Evolutionary conservation across 2,113 vertebrate species (phyloP).

Genomic region (Polypterus senegalus): DNA sequence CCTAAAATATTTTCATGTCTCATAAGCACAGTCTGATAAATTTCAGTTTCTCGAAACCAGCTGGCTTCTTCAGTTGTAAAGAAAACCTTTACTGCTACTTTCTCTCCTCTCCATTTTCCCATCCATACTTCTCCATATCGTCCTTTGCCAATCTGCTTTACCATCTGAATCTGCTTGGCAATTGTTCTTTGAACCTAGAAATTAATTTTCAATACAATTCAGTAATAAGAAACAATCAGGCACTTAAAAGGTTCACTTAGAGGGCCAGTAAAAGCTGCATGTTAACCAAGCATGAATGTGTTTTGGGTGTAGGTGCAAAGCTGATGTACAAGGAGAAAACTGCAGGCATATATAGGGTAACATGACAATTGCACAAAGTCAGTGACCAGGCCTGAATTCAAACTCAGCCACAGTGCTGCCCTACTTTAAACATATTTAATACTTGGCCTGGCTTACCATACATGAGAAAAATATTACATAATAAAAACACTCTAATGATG

Average conservation of each 20-base stretch:
- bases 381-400: no score
- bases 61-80: slow-evolving; percentile 95
- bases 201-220: neutral
- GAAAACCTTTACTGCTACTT: slow-evolving; percentile 92
- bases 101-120: slow-evolving; percentile 89
- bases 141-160: slow-evolving; percentile 93
- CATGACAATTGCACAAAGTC: no score
- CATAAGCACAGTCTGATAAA: slow-evolving; percentile 96
- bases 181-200: slow-evolving; percentile 92
- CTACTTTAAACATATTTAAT: no score
- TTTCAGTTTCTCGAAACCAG: slow-evolving; percentile 97
- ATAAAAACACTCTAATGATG: no score
- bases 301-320: no score
- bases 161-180: slow-evolving; percentile 97
- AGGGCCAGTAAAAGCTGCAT: neutral
- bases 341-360: no score
- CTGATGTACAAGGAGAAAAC: no score
- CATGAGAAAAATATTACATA: no score
- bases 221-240: neutral
- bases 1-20: slow-evolving; percentile 94
- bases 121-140: slow-evolving; percentile 96
- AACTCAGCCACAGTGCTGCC: no score
- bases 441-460: no score
- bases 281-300: no score
- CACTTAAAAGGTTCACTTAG: neutral